Evolutionary conservation across 2,888 invertebrate genomes (phyloP).

Genomic region (Drosophila fungiperda): DNA sequence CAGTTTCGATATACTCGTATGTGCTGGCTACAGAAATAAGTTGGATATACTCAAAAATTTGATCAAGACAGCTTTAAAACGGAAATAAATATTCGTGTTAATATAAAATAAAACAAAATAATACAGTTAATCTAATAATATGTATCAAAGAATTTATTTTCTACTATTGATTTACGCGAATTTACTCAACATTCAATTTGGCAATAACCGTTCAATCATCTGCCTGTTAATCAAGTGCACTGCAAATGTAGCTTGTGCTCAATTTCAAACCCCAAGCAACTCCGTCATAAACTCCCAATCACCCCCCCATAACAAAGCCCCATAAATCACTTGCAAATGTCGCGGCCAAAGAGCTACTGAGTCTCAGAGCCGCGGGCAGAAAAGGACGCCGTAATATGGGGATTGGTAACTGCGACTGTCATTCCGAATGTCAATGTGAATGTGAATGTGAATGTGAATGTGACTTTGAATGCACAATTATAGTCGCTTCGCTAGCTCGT

Average conservation of each 20-base stretch:
- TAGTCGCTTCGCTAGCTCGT: slow-evolving; percentile 76
- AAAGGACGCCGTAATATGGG: slow-evolving; percentile 52
- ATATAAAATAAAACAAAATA: too few species aligned
- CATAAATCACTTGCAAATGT: slow-evolving; percentile 81
- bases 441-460: slow-evolving; percentile 38
- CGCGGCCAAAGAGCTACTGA: slow-evolving; percentile 48
- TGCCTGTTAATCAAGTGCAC: slow-evolving; percentile 67
- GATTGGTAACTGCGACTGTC: slow-evolving; percentile 28
- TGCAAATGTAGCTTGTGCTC: slow-evolving; percentile 51
- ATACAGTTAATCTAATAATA: background rate
- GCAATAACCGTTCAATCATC: slow-evolving; percentile 74
- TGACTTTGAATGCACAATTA: slow-evolving; percentile 77
- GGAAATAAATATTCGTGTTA: too few species aligned
- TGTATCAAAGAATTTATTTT: background rate
- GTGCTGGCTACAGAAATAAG: background rate
- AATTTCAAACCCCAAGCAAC: background rate
- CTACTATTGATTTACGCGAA: slow-evolving; percentile 5
- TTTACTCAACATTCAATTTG: slow-evolving; percentile 39
- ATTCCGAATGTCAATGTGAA: slow-evolving; percentile 49
- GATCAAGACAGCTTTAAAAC: background rate
- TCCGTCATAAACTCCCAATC: slow-evolving; percentile 46
- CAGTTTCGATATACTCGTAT: background rate
- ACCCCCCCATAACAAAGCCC: slow-evolving; percentile 25
- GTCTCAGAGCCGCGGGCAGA: slow-evolving; percentile 15
- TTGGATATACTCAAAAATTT: background rate